A percentile compares a stretch with the other conserved stretches of the same genome.
These are phyloP conservation scores for Calyptomena viridis DNA, from an alignment of 2,113 vertebrate species.

Conservation along the genomic window DNA sequence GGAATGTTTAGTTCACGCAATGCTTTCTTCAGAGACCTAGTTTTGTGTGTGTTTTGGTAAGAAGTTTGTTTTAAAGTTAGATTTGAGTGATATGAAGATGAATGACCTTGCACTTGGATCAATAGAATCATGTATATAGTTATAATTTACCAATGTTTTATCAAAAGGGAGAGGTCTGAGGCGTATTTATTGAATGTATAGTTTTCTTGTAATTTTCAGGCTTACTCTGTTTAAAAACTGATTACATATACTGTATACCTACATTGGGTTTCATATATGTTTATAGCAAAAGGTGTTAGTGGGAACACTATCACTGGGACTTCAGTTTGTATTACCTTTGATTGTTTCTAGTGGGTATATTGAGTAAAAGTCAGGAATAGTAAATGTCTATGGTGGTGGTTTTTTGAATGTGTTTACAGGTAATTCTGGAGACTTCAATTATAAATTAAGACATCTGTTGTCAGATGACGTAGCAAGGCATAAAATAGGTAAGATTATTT, in stretches of 20 bases:
- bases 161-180: not conserved
- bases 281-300: not conserved
- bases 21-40: not conserved
- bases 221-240: not conserved
- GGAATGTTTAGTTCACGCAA: not conserved
- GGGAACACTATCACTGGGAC: not conserved
- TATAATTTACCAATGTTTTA: not conserved
- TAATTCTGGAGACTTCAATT: not conserved
- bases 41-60: not conserved
- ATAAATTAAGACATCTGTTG: not conserved
- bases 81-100: not conserved
- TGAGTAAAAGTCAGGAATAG: not conserved
- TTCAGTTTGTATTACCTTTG: not conserved
- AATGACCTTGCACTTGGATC: not conserved
- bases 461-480: not conserved
- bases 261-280: not conserved
- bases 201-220: not conserved
- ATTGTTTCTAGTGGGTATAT: not conserved
- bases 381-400: not conserved
- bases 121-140: not conserved
- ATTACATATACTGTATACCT: not conserved
- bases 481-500: slow-evolving; percentile 56
- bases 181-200: not conserved
- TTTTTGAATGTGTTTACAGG: slow-evolving; percentile 33
- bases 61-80: not conserved